phyloP scores from a whole-genome alignment of 1,140 invertebrate genomes.

The Adoxophyes honmai region DNA sequence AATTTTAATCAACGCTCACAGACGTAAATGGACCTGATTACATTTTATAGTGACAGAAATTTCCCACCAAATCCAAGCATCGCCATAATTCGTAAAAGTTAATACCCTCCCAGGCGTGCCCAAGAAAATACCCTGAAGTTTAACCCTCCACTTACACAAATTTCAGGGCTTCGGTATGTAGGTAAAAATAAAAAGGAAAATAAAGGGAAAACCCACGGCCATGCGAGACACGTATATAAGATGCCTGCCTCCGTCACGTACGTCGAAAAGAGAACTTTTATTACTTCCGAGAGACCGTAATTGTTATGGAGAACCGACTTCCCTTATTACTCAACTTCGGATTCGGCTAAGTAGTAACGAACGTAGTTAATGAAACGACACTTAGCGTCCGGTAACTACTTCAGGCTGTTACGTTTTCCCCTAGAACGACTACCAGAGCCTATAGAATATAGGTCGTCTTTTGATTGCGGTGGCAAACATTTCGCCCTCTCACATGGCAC shows the following conservation, averaged over 20 bases:
- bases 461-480: too few relatives aligned
- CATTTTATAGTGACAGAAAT: too few relatives aligned
- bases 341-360: constrained; percentile 37
- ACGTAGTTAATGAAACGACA: constrained; percentile 19
- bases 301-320: constrained; percentile 63
- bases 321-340: constrained; percentile 62
- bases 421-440: background rate
- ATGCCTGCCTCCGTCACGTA: constrained; percentile 59
- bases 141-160: constrained; percentile 7
- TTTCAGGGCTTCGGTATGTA: constrained; percentile 18
- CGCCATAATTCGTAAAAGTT: constrained; percentile 4
- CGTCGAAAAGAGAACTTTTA: constrained; percentile 65
- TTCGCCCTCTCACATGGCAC: too few relatives aligned
- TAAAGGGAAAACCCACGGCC: constrained; percentile 35
- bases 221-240: constrained; percentile 59
- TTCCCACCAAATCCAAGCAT: background rate
- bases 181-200: constrained; percentile 40
- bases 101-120: background rate
- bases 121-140: constrained; percentile 1
- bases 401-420: background rate
- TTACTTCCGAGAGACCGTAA: constrained; percentile 61
- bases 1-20: too few relatives aligned
- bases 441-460: too few relatives aligned
- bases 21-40: too few relatives aligned
- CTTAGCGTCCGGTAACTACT: constrained; percentile 11